A percentile compares a stretch with the other conserved stretches of the same genome.
These are phyloP conservation scores for Parapristionchus giblindavisi DNA, from an alignment of 2,888 invertebrate genomes.

Conservation along the genomic window DNA sequence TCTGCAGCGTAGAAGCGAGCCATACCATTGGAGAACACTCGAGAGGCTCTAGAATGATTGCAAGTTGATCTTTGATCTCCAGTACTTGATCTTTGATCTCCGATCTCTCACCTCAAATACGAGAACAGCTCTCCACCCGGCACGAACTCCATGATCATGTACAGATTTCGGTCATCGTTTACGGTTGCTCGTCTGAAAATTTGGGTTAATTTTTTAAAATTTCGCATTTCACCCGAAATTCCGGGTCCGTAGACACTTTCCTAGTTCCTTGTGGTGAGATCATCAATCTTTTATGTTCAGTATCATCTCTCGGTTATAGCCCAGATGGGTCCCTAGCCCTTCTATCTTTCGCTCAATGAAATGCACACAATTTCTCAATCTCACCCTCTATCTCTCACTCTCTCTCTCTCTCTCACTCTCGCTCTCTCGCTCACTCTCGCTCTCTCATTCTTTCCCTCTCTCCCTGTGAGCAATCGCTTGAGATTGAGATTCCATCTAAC, in stretches of 20 bases:
- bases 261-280: no score
- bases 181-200: slow-evolving; percentile 86
- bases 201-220: no score
- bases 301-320: no score
- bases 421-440: background rate
- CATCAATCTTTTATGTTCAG: no score
- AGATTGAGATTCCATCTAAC: no score
- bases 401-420: slow-evolving; percentile 9
- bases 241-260: no score
- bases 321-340: no score
- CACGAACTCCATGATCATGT: slow-evolving; percentile 96
- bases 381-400: background rate
- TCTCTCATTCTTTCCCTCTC: slow-evolving; percentile 3
- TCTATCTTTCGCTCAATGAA: slow-evolving; percentile 2
- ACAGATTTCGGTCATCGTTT: slow-evolving; percentile 87
- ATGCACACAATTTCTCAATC: background rate
- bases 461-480: no score
- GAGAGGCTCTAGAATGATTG: slow-evolving; percentile 54
- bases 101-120: slow-evolving; percentile 79
- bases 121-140: slow-evolving; percentile 96
- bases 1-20: slow-evolving; percentile 92
- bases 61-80: no score
- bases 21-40: slow-evolving; percentile 41
- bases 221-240: no score
- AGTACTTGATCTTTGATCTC: background rate